Evolutionary conservation across 35 echinoderm and acorn worm species (phyloP).

Genomic region (Nesometra sesokonis): DNA sequence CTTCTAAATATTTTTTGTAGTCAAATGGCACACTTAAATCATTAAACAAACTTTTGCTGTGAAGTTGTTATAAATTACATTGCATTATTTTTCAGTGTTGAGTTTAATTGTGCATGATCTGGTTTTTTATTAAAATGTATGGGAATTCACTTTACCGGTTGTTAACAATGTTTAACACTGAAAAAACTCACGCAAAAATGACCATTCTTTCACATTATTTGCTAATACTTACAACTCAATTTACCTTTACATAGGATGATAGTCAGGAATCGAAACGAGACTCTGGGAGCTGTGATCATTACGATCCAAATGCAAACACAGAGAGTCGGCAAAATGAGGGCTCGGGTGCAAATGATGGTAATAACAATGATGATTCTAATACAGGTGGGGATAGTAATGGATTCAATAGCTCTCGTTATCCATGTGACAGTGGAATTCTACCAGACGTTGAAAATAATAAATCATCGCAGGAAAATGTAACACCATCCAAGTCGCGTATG

Average conservation of each 20-base stretch:
- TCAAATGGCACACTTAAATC: too few relatives aligned
- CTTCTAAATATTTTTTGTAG: too few relatives aligned
- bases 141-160: background rate
- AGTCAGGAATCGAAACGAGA: background rate
- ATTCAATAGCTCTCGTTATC: background rate
- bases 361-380: background rate
- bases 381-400: background rate
- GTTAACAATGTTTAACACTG: background rate
- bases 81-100: too few relatives aligned
- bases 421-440: background rate
- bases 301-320: background rate
- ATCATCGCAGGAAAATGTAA: background rate
- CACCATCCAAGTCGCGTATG: background rate
- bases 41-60: too few relatives aligned
- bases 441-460: background rate
- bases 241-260: background rate
- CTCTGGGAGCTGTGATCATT: slow-evolving; percentile 11
- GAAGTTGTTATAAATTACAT: too few relatives aligned
- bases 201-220: too few relatives aligned
- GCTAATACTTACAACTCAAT: too few relatives aligned
- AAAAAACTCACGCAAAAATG: too few relatives aligned
- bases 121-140: background rate
- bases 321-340: background rate
- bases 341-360: background rate
- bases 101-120: background rate